A percentile compares a stretch with the other conserved stretches of the same genome.
These are phyloP conservation scores for Xenentodon cancila DNA, from an alignment of 2,797 vertebrate species.

Conservation along the genomic window DNA sequence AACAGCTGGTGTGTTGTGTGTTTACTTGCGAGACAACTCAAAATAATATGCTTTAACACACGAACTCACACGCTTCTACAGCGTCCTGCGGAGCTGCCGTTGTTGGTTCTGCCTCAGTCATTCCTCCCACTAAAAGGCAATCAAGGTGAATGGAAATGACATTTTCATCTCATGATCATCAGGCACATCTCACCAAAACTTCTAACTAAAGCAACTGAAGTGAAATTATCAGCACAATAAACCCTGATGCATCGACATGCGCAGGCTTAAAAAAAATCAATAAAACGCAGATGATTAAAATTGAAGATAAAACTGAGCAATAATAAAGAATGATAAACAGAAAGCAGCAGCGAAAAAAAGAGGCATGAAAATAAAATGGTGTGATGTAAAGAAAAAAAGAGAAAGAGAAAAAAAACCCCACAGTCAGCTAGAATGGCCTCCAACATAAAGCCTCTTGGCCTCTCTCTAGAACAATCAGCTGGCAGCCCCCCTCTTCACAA, in stretches of 20 bases:
- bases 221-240: constrained; percentile 25
- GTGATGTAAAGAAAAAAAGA: constrained; percentile 46
- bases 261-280: constrained; percentile 32
- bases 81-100: constrained; percentile 23
- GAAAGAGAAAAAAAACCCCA: constrained; percentile 20
- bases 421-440: constrained; percentile 67
- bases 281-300: constrained; percentile 40
- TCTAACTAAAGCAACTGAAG: constrained; percentile 31
- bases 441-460: constrained; percentile 48
- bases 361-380: constrained; percentile 71
- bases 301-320: constrained; percentile 23
- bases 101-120: constrained; percentile 6
- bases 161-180: constrained; percentile 25
- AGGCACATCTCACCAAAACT: constrained; percentile 38
- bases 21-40: background rate
- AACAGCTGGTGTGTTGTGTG: constrained; percentile 31
- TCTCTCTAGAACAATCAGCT: constrained; percentile 68
- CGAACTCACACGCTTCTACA: constrained; percentile 3
- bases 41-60: constrained; percentile 23
- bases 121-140: constrained; percentile 69
- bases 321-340: constrained; percentile 25
- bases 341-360: constrained; percentile 65
- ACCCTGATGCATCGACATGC: constrained; percentile 27
- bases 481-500: constrained; percentile 26
- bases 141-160: constrained; percentile 66